A percentile compares a stretch with the other conserved stretches of the same genome.
These are phyloP conservation scores for Atlantisia rogersi DNA, from an alignment of 2,113 vertebrate species.

Conservation along the genomic window DNA sequence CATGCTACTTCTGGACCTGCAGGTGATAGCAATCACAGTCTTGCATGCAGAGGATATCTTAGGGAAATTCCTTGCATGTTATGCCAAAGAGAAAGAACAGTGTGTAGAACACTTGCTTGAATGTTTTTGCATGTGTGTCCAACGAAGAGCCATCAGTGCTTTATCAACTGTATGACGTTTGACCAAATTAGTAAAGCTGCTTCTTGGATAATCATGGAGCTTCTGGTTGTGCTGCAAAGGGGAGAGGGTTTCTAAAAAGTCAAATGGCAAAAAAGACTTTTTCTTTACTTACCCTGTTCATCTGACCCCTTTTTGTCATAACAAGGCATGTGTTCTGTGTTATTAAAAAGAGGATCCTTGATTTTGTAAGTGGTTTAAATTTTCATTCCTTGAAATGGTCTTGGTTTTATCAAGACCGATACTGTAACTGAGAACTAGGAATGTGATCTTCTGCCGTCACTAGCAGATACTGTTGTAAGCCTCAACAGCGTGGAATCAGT, in stretches of 20 bases:
- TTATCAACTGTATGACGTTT: background rate
- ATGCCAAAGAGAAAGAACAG: background rate
- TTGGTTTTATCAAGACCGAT: background rate
- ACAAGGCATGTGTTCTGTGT: background rate
- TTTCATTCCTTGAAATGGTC: background rate
- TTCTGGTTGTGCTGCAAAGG: background rate
- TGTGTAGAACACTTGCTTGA: background rate
- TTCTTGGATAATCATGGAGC: background rate
- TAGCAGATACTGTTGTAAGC: background rate
- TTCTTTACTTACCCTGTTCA: background rate
- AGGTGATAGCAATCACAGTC: background rate
- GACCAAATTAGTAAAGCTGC: background rate
- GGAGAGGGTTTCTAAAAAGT: background rate
- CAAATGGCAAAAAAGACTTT: background rate
- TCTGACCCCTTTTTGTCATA: background rate
- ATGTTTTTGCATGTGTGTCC: background rate
- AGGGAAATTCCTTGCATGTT: background rate
- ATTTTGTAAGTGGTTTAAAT: background rate
- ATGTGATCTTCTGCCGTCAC: background rate
- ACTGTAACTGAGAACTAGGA: background rate
- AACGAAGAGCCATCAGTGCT: background rate
- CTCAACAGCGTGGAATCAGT: background rate
- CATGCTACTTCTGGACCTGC: background rate
- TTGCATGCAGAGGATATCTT: background rate
- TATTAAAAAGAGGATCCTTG: background rate